Percentiles rank a stretch among this genome's conserved stretches.
Conservation (phyloP, 2,888 invertebrate genomes). For the Hedya salicella region DNA sequence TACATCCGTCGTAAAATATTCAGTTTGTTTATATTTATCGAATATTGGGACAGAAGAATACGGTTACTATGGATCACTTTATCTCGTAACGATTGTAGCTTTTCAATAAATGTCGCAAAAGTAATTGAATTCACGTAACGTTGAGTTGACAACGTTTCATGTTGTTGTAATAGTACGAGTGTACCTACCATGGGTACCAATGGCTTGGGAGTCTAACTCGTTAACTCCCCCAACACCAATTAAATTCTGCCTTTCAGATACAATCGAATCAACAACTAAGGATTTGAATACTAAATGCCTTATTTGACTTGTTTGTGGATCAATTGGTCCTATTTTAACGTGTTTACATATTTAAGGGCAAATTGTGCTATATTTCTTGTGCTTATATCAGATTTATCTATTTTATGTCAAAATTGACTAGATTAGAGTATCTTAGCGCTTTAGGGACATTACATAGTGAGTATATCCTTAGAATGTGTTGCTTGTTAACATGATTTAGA, state of each 20-base stretch:
- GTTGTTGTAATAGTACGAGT: constrained; percentile 35
- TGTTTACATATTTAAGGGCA: not conserved
- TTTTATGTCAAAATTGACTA: not conserved
- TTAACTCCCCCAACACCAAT: constrained; percentile 32
- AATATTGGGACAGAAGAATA: not conserved
- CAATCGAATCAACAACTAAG: constrained; percentile 34
- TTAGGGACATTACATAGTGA: not conserved
- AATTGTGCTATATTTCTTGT: not conserved
- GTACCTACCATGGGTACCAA: not conserved
- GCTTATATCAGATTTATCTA: not conserved
- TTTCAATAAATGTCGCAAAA: constrained; percentile 35
- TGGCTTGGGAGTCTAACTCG: constrained; percentile 36
- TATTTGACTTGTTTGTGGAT: constrained; percentile 25
- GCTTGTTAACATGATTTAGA: not conserved
- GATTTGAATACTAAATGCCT: constrained; percentile 39
- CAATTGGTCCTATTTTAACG: constrained; percentile 12
- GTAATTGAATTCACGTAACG: constrained; percentile 30
- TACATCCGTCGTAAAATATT: constrained; percentile 28
- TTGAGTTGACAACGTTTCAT: constrained; percentile 38
- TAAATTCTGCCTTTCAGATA: constrained; percentile 30
- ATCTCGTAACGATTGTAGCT: constrained; percentile 1
- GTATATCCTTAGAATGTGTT: not conserved
- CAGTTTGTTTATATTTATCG: constrained; percentile 19
- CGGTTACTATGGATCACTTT: constrained; percentile 3
- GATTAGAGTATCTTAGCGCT: not conserved